Conservation (phyloP, 2,113 vertebrate species). For the Bos indicus region DNA sequence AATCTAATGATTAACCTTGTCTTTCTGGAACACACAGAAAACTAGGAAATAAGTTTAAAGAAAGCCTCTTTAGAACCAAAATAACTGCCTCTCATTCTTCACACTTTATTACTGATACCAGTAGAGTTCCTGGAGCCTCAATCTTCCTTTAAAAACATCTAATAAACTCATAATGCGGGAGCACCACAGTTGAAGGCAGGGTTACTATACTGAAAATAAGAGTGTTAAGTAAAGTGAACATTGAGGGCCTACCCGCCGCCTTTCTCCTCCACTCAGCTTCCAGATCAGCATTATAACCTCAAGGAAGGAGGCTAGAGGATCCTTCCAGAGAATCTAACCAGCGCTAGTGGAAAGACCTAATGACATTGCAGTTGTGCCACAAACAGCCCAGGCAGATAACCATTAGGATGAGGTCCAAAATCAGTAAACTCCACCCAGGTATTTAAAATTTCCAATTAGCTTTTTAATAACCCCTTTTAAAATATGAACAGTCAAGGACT, state of each 20-base stretch:
- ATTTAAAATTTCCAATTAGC: not conserved
- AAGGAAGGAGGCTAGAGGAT: not conserved
- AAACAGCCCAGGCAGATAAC: not conserved
- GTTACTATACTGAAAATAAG: not conserved
- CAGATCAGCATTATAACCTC: not conserved
- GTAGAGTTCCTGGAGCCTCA: not conserved
- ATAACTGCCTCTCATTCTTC: constrained; percentile 23
- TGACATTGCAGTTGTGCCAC: not conserved
- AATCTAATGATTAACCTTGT: not conserved
- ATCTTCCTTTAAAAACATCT: constrained; percentile 5
- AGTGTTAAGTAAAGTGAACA: not conserved
- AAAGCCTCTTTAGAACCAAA: not conserved
- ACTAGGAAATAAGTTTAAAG: not conserved
- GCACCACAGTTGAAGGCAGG: not conserved
- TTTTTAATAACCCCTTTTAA: constrained; percentile 10
- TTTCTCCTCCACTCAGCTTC: not conserved
- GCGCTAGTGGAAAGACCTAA: not conserved
- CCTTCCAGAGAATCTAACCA: not conserved
- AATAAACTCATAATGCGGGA: constrained; percentile 9
- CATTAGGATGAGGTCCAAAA: not conserved
- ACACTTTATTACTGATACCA: not conserved
- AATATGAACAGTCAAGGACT: not conserved
- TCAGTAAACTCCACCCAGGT: not conserved
- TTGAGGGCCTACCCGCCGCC: not conserved
- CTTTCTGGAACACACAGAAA: not conserved